phyloP scores from a whole-genome alignment of 1,140 invertebrate genomes.

The Colletes latitarsis region DNA sequence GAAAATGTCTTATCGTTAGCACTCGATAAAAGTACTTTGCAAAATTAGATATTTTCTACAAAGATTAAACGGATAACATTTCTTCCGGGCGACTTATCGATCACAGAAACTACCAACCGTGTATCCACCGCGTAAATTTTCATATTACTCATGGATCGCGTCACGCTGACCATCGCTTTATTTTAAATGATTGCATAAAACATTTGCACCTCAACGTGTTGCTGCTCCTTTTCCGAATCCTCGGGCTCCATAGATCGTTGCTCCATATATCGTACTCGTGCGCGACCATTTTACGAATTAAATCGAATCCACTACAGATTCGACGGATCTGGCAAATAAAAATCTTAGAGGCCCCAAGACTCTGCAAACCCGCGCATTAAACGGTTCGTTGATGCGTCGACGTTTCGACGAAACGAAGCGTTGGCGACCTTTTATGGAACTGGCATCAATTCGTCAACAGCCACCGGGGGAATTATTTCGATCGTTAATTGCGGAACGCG shows the following conservation, averaged over 20 bases:
- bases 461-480: not conserved
- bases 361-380: not conserved
- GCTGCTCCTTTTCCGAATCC: slow-evolving; percentile 16
- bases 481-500: slow-evolving; percentile 25
- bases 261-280: slow-evolving; percentile 55
- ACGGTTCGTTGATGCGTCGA: too few species aligned
- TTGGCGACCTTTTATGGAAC: not conserved
- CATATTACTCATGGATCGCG: not conserved
- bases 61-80: too few species aligned
- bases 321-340: not conserved
- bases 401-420: not conserved
- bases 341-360: slow-evolving; percentile 10
- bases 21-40: too few species aligned
- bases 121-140: not conserved
- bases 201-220: not conserved
- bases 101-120: too few species aligned
- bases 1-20: too few species aligned
- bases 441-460: not conserved
- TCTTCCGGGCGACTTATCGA: not conserved
- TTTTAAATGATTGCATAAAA: slow-evolving; percentile 18
- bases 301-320: not conserved
- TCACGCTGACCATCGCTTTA: slow-evolving; percentile 11
- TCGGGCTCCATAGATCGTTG: slow-evolving; percentile 66
- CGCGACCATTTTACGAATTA: not conserved
- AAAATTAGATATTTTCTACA: too few species aligned